Conservation (phyloP, 1,140 invertebrate genomes). For the Lepidurus couesii region DNA sequence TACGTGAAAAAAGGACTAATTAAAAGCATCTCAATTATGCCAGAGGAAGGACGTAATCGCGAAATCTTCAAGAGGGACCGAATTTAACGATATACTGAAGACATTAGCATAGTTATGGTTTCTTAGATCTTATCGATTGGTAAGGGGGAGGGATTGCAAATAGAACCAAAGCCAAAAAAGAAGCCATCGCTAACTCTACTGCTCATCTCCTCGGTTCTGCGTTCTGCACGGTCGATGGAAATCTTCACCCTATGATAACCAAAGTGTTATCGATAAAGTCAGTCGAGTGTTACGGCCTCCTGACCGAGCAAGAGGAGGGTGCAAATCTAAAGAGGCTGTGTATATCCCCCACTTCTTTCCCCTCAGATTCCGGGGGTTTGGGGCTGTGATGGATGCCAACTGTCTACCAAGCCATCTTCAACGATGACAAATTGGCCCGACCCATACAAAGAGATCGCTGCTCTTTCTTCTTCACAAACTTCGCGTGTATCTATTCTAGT, state of each 20-base stretch:
- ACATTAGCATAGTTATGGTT: conserved; percentile 17
- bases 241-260: conserved; percentile 17
- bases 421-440: conserved; percentile 6
- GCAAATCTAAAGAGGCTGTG: conserved; percentile 16
- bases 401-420: conserved; percentile 19
- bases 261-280: conserved; percentile 22
- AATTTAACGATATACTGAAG: not conserved
- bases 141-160: not conserved
- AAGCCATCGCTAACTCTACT: not conserved
- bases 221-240: conserved; percentile 12
- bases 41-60: not conserved
- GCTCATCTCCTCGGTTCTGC: not conserved
- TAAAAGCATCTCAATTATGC: not conserved
- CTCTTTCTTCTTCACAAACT: not conserved
- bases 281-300: conserved; percentile 16
- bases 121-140: not conserved
- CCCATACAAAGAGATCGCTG: not conserved
- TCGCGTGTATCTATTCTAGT: not conserved
- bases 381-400: not conserved
- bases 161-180: not conserved
- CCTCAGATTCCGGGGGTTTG: not conserved
- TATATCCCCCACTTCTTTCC: not conserved
- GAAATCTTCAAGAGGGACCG: not conserved
- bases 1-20: not conserved
- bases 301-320: not conserved